Evolutionary conservation across 2,888 invertebrate genomes (phyloP), one percentile per base, ranked within the genome.

Genomic region (Chouioia cunea): DNA sequence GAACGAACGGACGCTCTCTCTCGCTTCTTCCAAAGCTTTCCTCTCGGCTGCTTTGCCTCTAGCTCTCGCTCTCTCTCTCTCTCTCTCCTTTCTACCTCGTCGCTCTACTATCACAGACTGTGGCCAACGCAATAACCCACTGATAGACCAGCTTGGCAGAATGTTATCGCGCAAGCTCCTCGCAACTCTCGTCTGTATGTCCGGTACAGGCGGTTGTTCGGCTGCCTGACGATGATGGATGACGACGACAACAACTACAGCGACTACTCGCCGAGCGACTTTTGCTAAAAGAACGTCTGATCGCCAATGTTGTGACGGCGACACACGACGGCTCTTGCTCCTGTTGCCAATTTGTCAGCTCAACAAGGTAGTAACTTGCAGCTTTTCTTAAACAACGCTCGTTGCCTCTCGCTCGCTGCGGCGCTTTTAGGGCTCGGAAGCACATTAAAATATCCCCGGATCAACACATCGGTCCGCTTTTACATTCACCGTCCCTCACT

Each of bases 71-170:
- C n/a, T n/a, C n/a, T n/a, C n/a, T n/a, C 27, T 27, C 27, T 27
- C 27, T n/a, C 27, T 27, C 27, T 27, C 27, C 27, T 27, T 27
- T 27, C 27, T 27, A n/a, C 63, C 66, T 65, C 66, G 16, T 4
- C 27, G n/a, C 47, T 58, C 65, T 83, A 83, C 82, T 84, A 84
- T 84, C 84, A 84, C 84, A 84, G 84, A 83, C 79, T 82, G 80
- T 79, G 78, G 60, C 47, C 67, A 53, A 54, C 23, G 14, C 27
- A 27, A 27, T 27, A 27, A 27, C 27, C 80, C 81, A 81, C 82
- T 79, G 79, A 77, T 77, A 79, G 20, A 48, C 3, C 27, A 27
- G 27, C 27, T 27, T 6, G 27, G 27, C 27, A 27, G 6, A 6
- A 4, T 27, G 27, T 27, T 4, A 4, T 27, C 27, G 27, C 3